Base-by-base conservation (phyloP, 2,797 vertebrate species). In the Peromyscus aztecus region DNA sequence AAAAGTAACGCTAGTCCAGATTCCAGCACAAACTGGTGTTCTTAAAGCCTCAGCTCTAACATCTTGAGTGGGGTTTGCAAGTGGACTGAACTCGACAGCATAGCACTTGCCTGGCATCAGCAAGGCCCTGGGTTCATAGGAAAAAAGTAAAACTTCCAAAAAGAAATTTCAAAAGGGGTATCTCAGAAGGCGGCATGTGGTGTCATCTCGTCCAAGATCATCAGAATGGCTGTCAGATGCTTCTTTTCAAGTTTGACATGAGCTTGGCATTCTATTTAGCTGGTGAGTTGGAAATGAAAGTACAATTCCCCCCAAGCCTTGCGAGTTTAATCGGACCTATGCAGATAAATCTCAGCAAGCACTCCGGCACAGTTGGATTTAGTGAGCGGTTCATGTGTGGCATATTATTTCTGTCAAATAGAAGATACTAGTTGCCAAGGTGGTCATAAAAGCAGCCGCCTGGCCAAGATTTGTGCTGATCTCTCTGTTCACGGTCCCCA, bases 361-460 rank as follows among this genome's bases (percentile, higher is more conserved):
- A 49, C 80, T 80, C 34, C 7, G 40, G 80, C 63, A 71, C 89
- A 59, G 80, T 14, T 94, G 89, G 77, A 93, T 91, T 97, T 94
- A 97, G 83, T 61, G 63, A 96, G 89, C 95, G 31, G n/a, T 19
- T 89, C 82, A 21, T 46, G 67, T 78, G 57, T 71, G 61, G 78
- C 55, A 31, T 86, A 86, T 94, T 96, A 86, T 89, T 95, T 95
- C 93, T 96, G 93, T 75, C 95, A 93, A 90, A 77, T 5, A 89
- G n/a, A 89, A 89, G 86, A 69, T 69, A 43, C 55, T 37, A 46
- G 78, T 85, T 83, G 69, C 85, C 80, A 91, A n/a, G 6, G 43
- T 23, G 9, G 46, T 78, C 69, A 94, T 96, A 96, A 96, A 96
- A 92, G 65, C 77, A 69, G 77, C 91, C 3, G 52, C 49, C 27